Base-by-base conservation (phyloP, 2,797 vertebrate genomes). In the Fundulus diaphanus region DNA sequence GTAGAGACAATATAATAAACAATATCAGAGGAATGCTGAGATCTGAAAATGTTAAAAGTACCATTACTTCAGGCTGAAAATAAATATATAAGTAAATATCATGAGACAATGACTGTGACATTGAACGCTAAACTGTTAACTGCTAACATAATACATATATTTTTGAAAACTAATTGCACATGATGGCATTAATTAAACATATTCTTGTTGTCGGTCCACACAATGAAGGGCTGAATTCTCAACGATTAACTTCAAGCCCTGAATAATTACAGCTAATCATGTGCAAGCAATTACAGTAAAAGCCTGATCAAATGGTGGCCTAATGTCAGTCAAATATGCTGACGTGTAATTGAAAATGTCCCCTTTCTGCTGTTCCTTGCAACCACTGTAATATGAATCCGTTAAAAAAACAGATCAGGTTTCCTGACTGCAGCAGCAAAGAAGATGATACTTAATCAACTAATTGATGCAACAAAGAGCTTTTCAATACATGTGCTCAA, bases 211-310 rank as follows among this genome's bases (percentile, higher is more conserved):
- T 82, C 80, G 87, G 76, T 84, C 76, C 57, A 69, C 69, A 73
- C 72, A 77, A 81, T 82, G 82, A 86, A 93, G 90, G 75, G 71
- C 74, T 79, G 74, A 84, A 89, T 91, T 87, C 92, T 85, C 92
- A 80, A 90, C 84, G 89, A 95, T 94, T 94, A 94, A 95, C 94
- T 93, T 94, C 93, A 93, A n/a, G 85, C 89, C 93, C 92, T 94
- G 94, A 96, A 95, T 94, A 91, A 94, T 94, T 95, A 82, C 85
- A 94, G 94, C 96, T 96, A 96, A 97, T 96, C 94, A 96, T 96
- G 96, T 95, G 95, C 94, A 95, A 95, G 96, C 95, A 97, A 98
- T 97, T 98, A 97, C 96, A 95, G 95, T 97, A 96, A 98, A 96
- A 97, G 96, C 96, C 95, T 93, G 96, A 96, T 97, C 91, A 90